A percentile compares a stretch with the other conserved stretches of the same genome.
Conservation (phyloP, 2,113 vertebrate species). For the Callipepla californica region DNA sequence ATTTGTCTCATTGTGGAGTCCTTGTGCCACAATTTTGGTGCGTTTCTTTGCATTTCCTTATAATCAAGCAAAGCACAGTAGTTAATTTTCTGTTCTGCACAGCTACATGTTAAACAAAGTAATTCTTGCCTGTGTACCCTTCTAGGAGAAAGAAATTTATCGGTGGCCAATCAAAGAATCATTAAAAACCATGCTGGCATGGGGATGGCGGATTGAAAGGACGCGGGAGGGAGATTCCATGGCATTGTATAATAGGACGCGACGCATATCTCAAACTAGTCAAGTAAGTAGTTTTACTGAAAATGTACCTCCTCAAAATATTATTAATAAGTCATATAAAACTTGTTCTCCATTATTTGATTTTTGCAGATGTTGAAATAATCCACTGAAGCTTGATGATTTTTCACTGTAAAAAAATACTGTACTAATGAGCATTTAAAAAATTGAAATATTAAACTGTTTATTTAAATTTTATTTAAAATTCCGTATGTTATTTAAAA, state of each 20-base stretch:
- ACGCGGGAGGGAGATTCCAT: constrained; percentile 90
- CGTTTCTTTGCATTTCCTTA: neutral
- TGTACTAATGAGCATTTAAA: neutral
- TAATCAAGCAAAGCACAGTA: neutral
- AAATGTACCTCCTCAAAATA: neutral
- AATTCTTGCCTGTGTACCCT: neutral
- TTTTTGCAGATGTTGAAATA: neutral
- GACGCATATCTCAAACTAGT: constrained; percentile 93
- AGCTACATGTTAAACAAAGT: neutral
- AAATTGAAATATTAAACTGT: neutral
- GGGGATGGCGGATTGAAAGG: constrained; percentile 93
- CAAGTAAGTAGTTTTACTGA: constrained; percentile 79
- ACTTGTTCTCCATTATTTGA: neutral
- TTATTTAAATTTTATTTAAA: neutral
- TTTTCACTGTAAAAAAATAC: neutral
- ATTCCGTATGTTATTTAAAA: neutral
- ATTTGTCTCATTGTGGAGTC: neutral
- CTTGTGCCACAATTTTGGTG: neutral
- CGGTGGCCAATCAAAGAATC: constrained; percentile 93
- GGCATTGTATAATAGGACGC: constrained; percentile 85
- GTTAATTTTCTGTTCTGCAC: neutral
- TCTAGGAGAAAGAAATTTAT: constrained; percentile 94
- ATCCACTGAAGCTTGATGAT: neutral
- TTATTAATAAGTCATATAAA: neutral
- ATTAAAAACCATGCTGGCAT: constrained; percentile 93